Evolutionary conservation across 2,113 vertebrate genomes (phyloP), one percentile per base, ranked within the genome.

Genomic region (Lichenostomus cassidix): DNA sequence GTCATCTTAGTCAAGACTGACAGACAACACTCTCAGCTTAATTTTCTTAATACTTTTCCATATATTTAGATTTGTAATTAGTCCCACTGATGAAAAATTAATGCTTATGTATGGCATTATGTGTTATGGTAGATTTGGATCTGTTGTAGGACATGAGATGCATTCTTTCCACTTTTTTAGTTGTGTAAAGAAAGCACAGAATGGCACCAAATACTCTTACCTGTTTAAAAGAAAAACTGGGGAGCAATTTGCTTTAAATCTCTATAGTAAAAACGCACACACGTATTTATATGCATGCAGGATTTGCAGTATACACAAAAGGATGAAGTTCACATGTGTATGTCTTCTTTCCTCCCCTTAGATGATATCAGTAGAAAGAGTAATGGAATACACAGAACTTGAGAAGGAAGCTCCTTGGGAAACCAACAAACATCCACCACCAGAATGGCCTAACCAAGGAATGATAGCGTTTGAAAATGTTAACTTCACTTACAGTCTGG

Each of bases 311-410:
- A 7, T 46, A 28, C 21, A 24, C 50, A 59, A 18, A 4, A 37
- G 69, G 12, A 37, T 88, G 50, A 83, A 62, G 53, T 83, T 44
- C 56, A 44, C 10, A 1, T 24, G 2, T 64, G 1, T 58, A 5
- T 73, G 35, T 80, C 21, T 15, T 68, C 53, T 83, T 90, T 93
- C 18, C 11, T 93, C 18, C 24, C 16, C 15, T 73, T 89, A 99
- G 99, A 99, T 99, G 99, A 99, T 99, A 49, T 99, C 99, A 7
- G 99, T 99, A 62, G 99, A 99, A 97, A 97, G 99, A 95, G 99
- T 99, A 78, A 97, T 99, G 55, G 99, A 99, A 59, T 99, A 99
- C 82, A 98, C 99, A 27, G 97, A 99, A 64, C 98, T 99, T 74
- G 99, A 99, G 92, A 99, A 98, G 74, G 99, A 99, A 96, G 99